These are phyloP conservation scores for Mythimna vitellina DNA, from an alignment of 2,888 invertebrate species.

Conservation along the genomic window DNA sequence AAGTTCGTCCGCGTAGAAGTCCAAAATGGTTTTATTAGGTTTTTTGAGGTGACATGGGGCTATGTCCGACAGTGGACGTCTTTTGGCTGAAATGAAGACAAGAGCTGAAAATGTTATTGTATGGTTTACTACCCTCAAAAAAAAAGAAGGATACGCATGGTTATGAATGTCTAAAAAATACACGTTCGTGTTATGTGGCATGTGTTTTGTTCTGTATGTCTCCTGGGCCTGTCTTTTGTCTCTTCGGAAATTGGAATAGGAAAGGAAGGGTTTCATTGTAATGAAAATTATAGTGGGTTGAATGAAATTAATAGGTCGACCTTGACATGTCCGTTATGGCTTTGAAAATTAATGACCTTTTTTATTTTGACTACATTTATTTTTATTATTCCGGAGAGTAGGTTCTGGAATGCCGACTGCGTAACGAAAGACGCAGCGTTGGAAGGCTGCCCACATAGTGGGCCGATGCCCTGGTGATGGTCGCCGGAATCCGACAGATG, in stretches of 20 bases:
- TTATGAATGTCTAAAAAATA: constrained; percentile 37
- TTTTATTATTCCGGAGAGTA: background rate
- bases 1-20: no score
- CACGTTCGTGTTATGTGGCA: constrained; percentile 3
- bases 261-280: background rate
- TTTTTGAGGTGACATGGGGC: no score
- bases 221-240: constrained; percentile 5
- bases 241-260: constrained; percentile 16
- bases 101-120: no score
- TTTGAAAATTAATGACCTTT: background rate
- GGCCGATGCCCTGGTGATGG: no score
- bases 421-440: no score
- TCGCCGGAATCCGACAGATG: no score
- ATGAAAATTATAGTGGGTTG: background rate
- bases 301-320: background rate
- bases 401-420: no score
- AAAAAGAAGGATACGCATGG: background rate
- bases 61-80: no score
- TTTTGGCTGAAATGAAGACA: no score
- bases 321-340: background rate
- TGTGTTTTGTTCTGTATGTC: constrained; percentile 21
- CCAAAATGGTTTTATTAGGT: no score
- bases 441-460: no score
- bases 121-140: no score
- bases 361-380: background rate